Conservation (phyloP, 2,797 vertebrate genomes). For the Muraenolepis orangiensis region DNA sequence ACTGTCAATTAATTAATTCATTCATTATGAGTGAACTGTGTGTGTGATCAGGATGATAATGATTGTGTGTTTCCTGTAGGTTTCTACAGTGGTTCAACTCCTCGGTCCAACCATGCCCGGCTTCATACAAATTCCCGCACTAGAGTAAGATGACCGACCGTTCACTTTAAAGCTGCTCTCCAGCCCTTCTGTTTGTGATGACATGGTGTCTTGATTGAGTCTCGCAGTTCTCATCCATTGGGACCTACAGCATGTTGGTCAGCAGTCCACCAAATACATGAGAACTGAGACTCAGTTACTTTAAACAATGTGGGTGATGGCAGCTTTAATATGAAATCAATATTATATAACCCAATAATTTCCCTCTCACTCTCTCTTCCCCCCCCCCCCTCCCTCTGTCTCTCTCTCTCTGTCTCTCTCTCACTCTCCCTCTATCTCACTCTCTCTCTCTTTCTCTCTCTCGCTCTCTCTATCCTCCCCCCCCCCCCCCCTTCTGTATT, state of each 20-base stretch:
- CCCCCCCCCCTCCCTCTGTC: not conserved
- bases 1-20: not conserved
- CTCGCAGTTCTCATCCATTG: not conserved
- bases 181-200: not conserved
- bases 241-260: not conserved
- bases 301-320: not conserved
- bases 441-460: not conserved
- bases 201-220: not conserved
- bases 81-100: slow-evolving; percentile 12
- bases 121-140: slow-evolving; percentile 11
- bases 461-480: not conserved
- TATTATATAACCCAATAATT: not conserved
- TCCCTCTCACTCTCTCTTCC: not conserved
- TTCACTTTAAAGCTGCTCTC: not conserved
- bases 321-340: not conserved
- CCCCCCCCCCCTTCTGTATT: not conserved
- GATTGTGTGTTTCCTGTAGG: slow-evolving; percentile 18
- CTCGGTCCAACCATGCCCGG: slow-evolving; percentile 9
- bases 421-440: not conserved
- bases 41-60: not conserved
- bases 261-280: not conserved
- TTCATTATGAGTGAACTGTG: not conserved
- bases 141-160: slow-evolving; percentile 57
- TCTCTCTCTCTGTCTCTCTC: not conserved
- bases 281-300: not conserved